These are phyloP conservation scores for Andrena flavipes DNA, from an alignment of 2,888 invertebrate genomes.

Conservation along the genomic window DNA sequence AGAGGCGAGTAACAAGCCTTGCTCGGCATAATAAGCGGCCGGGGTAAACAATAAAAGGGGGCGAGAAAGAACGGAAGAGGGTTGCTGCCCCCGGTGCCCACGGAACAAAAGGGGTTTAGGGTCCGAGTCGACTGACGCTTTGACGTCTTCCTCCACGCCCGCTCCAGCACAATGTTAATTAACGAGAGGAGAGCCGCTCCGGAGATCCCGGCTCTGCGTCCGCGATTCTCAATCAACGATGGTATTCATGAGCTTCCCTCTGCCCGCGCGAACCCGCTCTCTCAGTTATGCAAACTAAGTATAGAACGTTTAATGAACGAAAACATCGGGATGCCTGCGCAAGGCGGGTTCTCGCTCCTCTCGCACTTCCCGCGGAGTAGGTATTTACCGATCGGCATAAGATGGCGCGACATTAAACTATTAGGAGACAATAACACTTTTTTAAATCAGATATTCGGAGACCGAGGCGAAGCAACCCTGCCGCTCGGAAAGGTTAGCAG, in stretches of 20 bases:
- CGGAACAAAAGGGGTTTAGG: constrained; percentile 71
- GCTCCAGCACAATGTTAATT: constrained; percentile 80
- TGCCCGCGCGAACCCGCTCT: constrained; percentile 40
- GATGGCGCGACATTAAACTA: too few relatives aligned
- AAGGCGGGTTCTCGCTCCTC: constrained; percentile 26
- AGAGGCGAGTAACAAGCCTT: constrained; percentile 60
- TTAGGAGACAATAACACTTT: too few relatives aligned
- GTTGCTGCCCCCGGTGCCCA: constrained; percentile 45
- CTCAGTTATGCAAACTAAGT: constrained; percentile 61
- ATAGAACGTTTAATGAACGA: constrained; percentile 65
- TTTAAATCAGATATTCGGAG: too few relatives aligned
- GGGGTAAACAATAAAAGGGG: constrained; percentile 80
- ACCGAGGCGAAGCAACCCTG: too few relatives aligned
- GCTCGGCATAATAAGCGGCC: constrained; percentile 78
- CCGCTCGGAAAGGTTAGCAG: too few relatives aligned
- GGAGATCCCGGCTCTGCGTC: constrained; percentile 64
- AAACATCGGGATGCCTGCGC: constrained; percentile 49
- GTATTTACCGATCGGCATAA: not conserved
- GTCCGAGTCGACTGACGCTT: constrained; percentile 65
- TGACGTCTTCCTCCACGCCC: constrained; percentile 81
- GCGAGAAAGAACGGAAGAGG: constrained; percentile 64
- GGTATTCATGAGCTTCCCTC: constrained; percentile 76
- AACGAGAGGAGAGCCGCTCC: constrained; percentile 75
- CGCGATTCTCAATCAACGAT: constrained; percentile 81
- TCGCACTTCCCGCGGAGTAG: too few relatives aligned